Conservation (phyloP, 92 coral and sea anemone species). For the Porites divaricata region DNA sequence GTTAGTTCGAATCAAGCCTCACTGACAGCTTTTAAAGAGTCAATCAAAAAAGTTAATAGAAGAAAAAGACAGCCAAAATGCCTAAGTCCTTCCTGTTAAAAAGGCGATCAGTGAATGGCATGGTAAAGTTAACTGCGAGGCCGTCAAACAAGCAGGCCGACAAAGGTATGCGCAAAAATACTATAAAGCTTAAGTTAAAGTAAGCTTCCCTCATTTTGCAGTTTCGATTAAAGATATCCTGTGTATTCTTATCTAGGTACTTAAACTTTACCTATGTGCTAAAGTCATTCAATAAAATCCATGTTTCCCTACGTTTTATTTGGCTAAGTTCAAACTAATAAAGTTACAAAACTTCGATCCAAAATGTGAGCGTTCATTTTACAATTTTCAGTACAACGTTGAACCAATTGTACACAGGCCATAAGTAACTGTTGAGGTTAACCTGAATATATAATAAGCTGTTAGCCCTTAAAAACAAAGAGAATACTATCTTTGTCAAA, state of each 20-base stretch:
- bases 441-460: not conserved
- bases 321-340: not conserved
- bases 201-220: not conserved
- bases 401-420: not conserved
- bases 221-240: not conserved
- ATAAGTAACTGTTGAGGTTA: not conserved
- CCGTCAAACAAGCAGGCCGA: not conserved
- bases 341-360: not conserved
- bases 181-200: not conserved
- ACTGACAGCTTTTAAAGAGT: not conserved
- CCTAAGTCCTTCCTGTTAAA: constrained; percentile 76
- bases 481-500: not conserved
- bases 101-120: constrained; percentile 40
- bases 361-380: not conserved
- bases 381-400: not conserved
- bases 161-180: constrained; percentile 40
- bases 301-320: not conserved
- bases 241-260: not conserved
- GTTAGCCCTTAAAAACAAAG: constrained; percentile 15
- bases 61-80: constrained; percentile 35
- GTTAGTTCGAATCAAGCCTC: not conserved
- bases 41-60: not conserved
- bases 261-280: not conserved
- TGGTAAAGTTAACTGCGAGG: not conserved
- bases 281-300: not conserved